Percentiles rank a stretch among this genome's conserved stretches.
These are phyloP conservation scores for Phalacrocorax pelagicus DNA, from an alignment of 2,113 vertebrate genomes.

Conservation along the genomic window DNA sequence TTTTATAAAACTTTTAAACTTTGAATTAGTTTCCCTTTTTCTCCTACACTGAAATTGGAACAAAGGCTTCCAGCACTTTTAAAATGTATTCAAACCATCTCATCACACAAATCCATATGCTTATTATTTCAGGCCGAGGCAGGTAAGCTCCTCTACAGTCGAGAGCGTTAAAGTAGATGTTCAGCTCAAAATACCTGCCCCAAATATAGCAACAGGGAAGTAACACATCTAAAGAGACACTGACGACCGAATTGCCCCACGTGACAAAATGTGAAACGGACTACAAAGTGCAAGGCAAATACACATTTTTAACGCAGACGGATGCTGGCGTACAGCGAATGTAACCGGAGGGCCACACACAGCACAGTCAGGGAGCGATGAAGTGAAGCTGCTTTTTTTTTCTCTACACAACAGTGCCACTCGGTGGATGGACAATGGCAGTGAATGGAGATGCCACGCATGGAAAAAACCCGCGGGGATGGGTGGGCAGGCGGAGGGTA, in stretches of 20 bases:
- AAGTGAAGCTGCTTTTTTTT: not conserved
- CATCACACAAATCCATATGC: not conserved
- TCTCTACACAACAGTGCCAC: constrained; percentile 73
- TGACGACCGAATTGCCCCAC: not conserved
- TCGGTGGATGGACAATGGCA: constrained; percentile 60
- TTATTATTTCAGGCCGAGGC: not conserved
- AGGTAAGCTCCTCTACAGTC: not conserved
- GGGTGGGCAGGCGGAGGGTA: not conserved
- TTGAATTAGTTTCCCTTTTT: not conserved
- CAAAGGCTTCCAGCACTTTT: not conserved
- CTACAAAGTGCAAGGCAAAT: not conserved
- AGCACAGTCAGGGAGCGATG: not conserved
- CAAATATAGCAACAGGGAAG: not conserved
- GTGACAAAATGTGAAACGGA: not conserved
- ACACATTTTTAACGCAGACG: not conserved
- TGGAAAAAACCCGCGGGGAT: not conserved
- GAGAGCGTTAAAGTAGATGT: not conserved
- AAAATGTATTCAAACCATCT: not conserved
- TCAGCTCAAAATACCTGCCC: not conserved
- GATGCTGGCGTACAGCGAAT: not conserved
- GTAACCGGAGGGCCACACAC: not conserved
- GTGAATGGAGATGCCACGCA: constrained; percentile 19
- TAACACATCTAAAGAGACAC: not conserved
- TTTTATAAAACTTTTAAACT: constrained; percentile 3
- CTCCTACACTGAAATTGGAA: not conserved